These are phyloP conservation scores for Brachionus angularis DNA, from an alignment of 1,140 invertebrate genomes.

Conservation along the genomic window DNA sequence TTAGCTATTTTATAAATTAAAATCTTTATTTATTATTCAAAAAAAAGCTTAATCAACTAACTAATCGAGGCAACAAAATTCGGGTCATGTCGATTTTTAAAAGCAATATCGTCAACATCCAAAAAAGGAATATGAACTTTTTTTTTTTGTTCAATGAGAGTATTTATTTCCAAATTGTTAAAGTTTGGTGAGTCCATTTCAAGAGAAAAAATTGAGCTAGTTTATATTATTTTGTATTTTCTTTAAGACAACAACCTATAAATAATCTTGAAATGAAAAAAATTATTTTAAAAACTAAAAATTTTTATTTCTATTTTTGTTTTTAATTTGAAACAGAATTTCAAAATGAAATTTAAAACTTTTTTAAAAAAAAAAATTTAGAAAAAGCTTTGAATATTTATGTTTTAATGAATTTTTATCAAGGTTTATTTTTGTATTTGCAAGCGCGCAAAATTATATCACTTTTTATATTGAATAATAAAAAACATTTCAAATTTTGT, in stretches of 20 bases:
- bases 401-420: no score
- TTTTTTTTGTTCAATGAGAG: neutral
- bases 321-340: no score
- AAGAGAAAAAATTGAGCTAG: neutral
- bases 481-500: no score
- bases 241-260: neutral
- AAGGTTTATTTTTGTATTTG: no score
- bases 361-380: no score
- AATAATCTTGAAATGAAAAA: no score
- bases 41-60: neutral
- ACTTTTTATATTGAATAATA: no score
- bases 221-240: neutral
- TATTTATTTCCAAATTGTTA: neutral
- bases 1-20: conserved; percentile 5
- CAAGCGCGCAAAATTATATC: no score
- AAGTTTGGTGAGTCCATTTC: neutral
- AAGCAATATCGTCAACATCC: conserved; percentile 29
- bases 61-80: conserved; percentile 32
- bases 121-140: conserved; percentile 13
- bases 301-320: no score
- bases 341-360: no score
- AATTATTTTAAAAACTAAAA: no score
- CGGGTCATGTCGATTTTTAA: conserved; percentile 35
- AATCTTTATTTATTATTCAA: neutral
- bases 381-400: no score